Evolutionary conservation across 2,888 invertebrate genomes (phyloP).

Genomic region (Coleophora deauratella): DNA sequence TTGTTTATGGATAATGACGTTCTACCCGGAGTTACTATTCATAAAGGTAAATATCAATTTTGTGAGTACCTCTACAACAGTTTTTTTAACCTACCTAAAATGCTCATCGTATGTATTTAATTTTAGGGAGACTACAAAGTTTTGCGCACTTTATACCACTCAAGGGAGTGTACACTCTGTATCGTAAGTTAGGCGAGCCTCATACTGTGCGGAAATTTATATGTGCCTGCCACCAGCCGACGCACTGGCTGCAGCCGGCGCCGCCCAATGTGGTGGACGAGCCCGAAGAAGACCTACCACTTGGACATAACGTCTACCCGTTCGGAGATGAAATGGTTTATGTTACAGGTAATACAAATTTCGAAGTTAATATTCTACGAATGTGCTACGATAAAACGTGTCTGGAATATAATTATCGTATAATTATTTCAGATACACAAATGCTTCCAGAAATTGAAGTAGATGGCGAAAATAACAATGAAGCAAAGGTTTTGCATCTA

Average conservation of each 20-base stretch:
- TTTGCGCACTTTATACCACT: constrained; percentile 56
- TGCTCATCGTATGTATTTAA: not conserved
- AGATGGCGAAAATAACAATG: no score
- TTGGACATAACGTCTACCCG: constrained; percentile 47
- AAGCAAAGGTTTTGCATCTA: constrained; percentile 26
- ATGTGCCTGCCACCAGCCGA: constrained; percentile 35
- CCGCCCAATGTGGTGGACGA: constrained; percentile 30
- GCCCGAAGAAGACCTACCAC: constrained; percentile 25
- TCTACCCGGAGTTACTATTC: constrained; percentile 47
- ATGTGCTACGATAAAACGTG: no score
- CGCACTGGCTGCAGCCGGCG: constrained; percentile 26
- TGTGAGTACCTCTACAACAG: not conserved
- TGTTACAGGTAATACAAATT: constrained; percentile 32
- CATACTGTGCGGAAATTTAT: constrained; percentile 55
- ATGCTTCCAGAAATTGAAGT: no score
- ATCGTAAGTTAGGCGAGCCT: constrained; percentile 57
- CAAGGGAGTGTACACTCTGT: constrained; percentile 53
- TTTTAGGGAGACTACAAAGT: constrained; percentile 41
- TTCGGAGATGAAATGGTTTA: constrained; percentile 49
- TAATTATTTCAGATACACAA: no score
- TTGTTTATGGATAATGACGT: constrained; percentile 66
- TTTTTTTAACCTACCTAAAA: not conserved
- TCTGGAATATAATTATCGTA: no score
- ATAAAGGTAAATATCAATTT: constrained; percentile 42
- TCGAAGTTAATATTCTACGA: no score